Conservation (phyloP, 2,888 invertebrate species). For the Spicauda simplicius region DNA sequence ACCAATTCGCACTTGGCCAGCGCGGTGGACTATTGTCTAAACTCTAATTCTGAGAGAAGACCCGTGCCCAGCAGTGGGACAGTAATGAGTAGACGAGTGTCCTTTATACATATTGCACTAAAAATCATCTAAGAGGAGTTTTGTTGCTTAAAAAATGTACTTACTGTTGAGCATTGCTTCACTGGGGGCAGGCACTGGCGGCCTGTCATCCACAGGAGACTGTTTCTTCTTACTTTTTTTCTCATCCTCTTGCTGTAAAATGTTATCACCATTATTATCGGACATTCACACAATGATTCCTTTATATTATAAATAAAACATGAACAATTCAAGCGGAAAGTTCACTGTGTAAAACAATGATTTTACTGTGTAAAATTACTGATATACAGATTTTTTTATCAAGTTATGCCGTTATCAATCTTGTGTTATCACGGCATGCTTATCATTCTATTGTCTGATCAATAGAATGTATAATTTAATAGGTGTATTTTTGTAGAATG, state of each 20-base stretch:
- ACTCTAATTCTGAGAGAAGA: too few species aligned
- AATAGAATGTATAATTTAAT: constrained; percentile 50
- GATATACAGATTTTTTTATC: constrained; percentile 56
- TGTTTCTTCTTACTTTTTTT: constrained; percentile 79
- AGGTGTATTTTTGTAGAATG: neutral
- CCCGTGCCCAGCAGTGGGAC: too few species aligned
- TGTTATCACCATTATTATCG: constrained; percentile 57
- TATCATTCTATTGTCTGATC: constrained; percentile 71
- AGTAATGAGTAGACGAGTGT: too few species aligned
- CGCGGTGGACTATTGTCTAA: too few species aligned
- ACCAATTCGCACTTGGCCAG: too few species aligned
- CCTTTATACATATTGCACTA: neutral
- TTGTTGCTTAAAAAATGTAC: constrained; percentile 41
- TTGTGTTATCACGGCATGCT: constrained; percentile 50
- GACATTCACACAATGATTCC: constrained; percentile 61
- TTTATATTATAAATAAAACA: neutral
- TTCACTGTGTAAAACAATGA: constrained; percentile 52
- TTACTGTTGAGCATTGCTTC: constrained; percentile 83
- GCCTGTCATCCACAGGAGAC: constrained; percentile 76
- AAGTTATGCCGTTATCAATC: constrained; percentile 68
- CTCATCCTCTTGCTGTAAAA: constrained; percentile 78
- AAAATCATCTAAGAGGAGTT: neutral
- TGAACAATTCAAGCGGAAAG: constrained; percentile 34
- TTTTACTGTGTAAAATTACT: constrained; percentile 45
- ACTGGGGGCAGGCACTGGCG: constrained; percentile 77